These are phyloP conservation scores for Cottus gobio DNA, from an alignment of 2,113 vertebrate species.

Conservation along the genomic window DNA sequence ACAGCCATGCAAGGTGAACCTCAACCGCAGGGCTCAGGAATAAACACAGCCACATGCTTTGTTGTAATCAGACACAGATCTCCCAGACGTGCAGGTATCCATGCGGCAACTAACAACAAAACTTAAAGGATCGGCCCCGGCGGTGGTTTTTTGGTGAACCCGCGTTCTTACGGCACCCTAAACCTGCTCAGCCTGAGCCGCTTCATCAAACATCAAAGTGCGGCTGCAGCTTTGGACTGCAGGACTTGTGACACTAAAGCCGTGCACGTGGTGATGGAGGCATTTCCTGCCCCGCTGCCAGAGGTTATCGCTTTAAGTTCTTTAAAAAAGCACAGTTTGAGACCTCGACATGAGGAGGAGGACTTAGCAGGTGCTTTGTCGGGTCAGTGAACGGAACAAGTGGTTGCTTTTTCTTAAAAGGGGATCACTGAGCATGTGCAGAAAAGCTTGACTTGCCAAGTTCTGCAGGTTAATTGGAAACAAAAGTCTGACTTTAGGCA, in stretches of 20 bases:
- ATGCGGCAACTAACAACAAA: not conserved
- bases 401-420: not conserved
- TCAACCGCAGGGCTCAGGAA: not conserved
- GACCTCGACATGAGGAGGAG: not conserved
- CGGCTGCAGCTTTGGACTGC: too few relatives aligned
- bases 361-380: not conserved
- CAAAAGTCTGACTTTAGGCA: not conserved
- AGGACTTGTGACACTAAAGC: constrained; percentile 29
- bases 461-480: not conserved
- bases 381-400: not conserved
- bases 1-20: constrained; percentile 5
- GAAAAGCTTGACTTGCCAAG: not conserved
- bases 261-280: constrained; percentile 29
- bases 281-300: constrained; percentile 35
- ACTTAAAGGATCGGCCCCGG: not conserved
- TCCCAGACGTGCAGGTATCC: constrained; percentile 21
- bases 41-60: constrained; percentile 30
- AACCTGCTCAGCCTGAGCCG: constrained; percentile 18
- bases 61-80: constrained; percentile 36
- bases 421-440: not conserved
- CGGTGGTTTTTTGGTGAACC: constrained; percentile 12
- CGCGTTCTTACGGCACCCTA: constrained; percentile 32
- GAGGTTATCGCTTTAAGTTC: constrained; percentile 27
- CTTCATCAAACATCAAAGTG: constrained; percentile 61
- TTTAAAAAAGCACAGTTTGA: not conserved